A percentile compares a stretch with the other conserved stretches of the same genome.
phyloP scores from a whole-genome alignment of 2,888 invertebrate species.

The Drosophila quinaria region DNA sequence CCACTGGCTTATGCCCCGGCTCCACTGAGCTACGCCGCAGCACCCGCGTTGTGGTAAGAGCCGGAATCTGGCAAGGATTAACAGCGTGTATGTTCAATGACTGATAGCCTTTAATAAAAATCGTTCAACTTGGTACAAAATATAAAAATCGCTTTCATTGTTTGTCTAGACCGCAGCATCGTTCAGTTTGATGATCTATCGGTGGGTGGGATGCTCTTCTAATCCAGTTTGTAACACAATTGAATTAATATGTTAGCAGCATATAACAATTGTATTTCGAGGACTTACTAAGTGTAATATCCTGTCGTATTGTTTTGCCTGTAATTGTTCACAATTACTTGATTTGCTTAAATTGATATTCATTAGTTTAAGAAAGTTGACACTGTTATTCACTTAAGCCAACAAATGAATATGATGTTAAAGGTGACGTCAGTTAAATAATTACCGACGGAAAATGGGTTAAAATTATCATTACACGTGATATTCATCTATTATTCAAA shows the following conservation, averaged over 20 bases:
- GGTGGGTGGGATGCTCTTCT: neutral
- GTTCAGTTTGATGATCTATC: neutral
- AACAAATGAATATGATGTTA: neutral
- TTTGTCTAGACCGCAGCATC: constrained; percentile 31
- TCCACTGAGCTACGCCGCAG: constrained; percentile 58
- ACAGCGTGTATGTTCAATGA: constrained; percentile 54
- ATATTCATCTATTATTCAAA: too few species aligned
- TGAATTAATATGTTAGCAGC: neutral
- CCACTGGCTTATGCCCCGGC: constrained; percentile 62
- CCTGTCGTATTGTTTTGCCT: neutral
- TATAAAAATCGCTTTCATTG: constrained; percentile 37
- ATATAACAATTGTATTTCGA: neutral
- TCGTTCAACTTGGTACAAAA: constrained; percentile 50
- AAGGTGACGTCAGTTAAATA: neutral
- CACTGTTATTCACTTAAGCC: too few species aligned
- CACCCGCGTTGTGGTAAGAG: constrained; percentile 66
- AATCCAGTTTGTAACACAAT: neutral
- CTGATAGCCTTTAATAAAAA: constrained; percentile 77
- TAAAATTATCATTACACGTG: too few species aligned
- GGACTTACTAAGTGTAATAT: neutral
- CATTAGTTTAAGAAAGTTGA: too few species aligned
- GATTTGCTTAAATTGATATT: too few species aligned
- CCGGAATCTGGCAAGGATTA: constrained; percentile 42
- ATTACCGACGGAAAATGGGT: too few species aligned
- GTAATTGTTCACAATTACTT: too few species aligned